Evolutionary conservation across 2,797 vertebrate species (phyloP), one percentile per base, ranked within the genome.

Genomic region (Sciurus vulgaris): DNA sequence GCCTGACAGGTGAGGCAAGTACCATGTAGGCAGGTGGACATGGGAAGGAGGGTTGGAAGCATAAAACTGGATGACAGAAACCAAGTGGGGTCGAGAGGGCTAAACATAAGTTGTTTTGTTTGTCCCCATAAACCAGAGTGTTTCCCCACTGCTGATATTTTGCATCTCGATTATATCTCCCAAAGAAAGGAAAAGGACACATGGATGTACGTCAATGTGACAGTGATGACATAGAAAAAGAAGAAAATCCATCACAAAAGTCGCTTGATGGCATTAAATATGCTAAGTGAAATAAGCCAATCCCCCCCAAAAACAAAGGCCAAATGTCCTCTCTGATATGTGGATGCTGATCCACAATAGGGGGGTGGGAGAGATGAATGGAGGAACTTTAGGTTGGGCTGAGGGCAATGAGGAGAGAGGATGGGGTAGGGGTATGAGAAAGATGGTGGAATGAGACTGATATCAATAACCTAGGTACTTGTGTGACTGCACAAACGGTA

Each of bases 1-100:
- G 15, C 44, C 22, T 3, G 10, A 76, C 14, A 10, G 22, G 12
- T 1, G 5, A 90, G 18, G 20, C 44, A 12, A 81, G 30, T 41
- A 0, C 51, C 13, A 0, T 2, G 1, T 13, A 35, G 44, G 35
- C 24, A 20, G 11, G 7, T 5, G 12, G 8, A 12, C 10, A 13
- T 61, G 1, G 7, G 2, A 7, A 20, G 54, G 30, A 13, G 12
- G 15, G 3, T 9, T 59, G 24, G 33, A 15, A 69, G 47, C 54
- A 33, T 2, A 49, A n/a, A 61, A 49, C 12, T 47, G 4, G 33
- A 14, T 22, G 35, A 56, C 74, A 77, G 3, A 59, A 91, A 15
- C 30, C 56, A 79, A 18, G 30, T 17, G 3, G 7, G 13, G 2
- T n/a, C 26, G 83, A 63, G 14, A 73, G 10, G 3, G 15, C 15